Evolutionary conservation across 2,113 vertebrate species (phyloP).

Genomic region (Eudyptes chrysolophus): DNA sequence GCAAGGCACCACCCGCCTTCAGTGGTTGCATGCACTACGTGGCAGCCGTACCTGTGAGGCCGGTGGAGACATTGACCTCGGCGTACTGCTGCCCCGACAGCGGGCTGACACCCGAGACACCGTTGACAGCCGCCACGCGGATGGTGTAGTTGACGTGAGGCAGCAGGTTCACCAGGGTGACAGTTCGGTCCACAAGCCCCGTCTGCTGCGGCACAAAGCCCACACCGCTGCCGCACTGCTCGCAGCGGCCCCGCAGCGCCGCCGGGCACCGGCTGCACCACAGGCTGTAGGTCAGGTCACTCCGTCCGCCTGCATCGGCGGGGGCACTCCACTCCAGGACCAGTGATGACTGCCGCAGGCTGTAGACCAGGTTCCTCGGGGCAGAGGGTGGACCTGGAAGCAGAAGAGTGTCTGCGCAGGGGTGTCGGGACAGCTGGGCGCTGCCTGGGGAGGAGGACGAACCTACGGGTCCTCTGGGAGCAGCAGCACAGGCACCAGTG

Average conservation of each 20-base stretch:
- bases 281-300: slow-evolving; percentile 88
- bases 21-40: rapidly evolving
- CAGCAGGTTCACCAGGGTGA: slow-evolving; percentile 90
- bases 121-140: slow-evolving; percentile 87
- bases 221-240: slow-evolving; percentile 83
- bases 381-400: slow-evolving; percentile 87
- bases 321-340: slow-evolving; percentile 88
- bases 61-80: slow-evolving; percentile 87
- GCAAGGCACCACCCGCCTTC: rapidly evolving
- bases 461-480: rapidly evolving
- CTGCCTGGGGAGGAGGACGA: not conserved
- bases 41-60: slow-evolving; percentile 77
- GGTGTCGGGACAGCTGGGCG: rapidly evolving
- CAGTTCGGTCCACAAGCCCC: slow-evolving; percentile 83
- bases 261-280: slow-evolving; percentile 79
- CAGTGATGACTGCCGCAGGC: slow-evolving; percentile 86
- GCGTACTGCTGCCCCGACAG: slow-evolving; percentile 80
- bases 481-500: rapidly evolving
- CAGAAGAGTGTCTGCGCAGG: not conserved
- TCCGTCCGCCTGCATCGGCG: slow-evolving; percentile 82
- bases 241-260: slow-evolving; percentile 65
- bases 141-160: slow-evolving; percentile 91
- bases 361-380: slow-evolving; percentile 86
- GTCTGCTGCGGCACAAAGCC: slow-evolving; percentile 92
- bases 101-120: slow-evolving; percentile 85